These are phyloP conservation scores for Elymnias hypermnestra DNA, from an alignment of 1,140 invertebrate genomes.

Conservation along the genomic window DNA sequence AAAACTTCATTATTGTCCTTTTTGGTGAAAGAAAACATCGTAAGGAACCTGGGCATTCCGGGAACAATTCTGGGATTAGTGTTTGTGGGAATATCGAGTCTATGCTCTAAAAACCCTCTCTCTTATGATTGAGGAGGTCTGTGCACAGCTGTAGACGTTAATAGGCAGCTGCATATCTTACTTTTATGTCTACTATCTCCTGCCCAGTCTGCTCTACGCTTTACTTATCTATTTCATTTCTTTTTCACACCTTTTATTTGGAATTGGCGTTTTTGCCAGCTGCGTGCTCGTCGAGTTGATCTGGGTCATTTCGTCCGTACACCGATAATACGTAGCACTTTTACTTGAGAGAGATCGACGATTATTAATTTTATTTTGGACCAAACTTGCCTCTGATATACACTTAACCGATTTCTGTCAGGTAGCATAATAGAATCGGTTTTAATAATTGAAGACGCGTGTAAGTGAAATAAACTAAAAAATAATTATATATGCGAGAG, in stretches of 20 bases:
- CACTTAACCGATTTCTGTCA: slow-evolving; percentile 34
- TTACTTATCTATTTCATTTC: slow-evolving; percentile 39
- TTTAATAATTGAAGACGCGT: slow-evolving; percentile 19
- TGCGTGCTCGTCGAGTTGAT: slow-evolving; percentile 39
- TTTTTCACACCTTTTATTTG: slow-evolving; percentile 57
- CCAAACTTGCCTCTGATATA: slow-evolving; percentile 26
- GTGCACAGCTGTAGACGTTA: no score
- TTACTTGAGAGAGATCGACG: slow-evolving; percentile 58
- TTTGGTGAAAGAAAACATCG: no score
- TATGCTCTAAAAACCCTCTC: no score
- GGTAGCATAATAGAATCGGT: slow-evolving; percentile 20
- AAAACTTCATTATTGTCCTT: no score
- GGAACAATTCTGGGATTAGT: no score
- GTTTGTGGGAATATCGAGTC: no score
- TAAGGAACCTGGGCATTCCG: no score
- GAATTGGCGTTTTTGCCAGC: slow-evolving; percentile 50
- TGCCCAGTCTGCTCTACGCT: neutral
- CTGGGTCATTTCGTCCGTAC: slow-evolving; percentile 54
- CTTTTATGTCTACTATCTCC: no score
- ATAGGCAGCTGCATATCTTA: no score
- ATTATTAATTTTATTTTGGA: slow-evolving; percentile 51
- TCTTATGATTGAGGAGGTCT: no score
- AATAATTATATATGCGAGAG: slow-evolving; percentile 8
- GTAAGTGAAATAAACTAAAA: slow-evolving; percentile 15
- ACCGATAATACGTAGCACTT: slow-evolving; percentile 64